Evolutionary conservation across 2,888 invertebrate species (phyloP).

Genomic region (Zaprionus bogoriensis): DNA sequence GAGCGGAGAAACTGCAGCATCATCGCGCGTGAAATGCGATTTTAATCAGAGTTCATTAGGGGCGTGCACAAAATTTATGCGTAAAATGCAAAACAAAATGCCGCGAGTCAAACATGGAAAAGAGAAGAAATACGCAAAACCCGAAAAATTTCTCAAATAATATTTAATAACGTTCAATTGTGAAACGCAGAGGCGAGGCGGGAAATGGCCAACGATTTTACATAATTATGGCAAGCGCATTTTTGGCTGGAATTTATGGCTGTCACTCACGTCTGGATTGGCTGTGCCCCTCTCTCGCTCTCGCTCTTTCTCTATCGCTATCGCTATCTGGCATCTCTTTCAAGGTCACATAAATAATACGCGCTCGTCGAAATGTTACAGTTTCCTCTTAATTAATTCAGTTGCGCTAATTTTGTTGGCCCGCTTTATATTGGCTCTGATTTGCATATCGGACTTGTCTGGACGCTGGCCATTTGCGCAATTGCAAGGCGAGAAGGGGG

Average conservation of each 20-base stretch:
- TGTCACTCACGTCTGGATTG: conserved; percentile 37
- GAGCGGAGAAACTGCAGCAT: conserved; percentile 57
- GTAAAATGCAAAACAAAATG: conserved; percentile 65
- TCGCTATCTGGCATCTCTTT: conserved; percentile 43
- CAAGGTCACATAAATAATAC: conserved; percentile 63
- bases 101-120: too few species aligned
- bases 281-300: conserved; percentile 3
- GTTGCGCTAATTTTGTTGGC: conserved; percentile 68
- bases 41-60: conserved; percentile 59
- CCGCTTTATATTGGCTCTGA: conserved; percentile 31
- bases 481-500: conserved; percentile 50
- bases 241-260: conserved; percentile 27
- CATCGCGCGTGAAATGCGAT: conserved; percentile 58
- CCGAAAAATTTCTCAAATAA: conserved; percentile 61
- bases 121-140: too few species aligned
- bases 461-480: conserved; percentile 56
- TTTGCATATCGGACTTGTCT: conserved; percentile 53
- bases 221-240: too few species aligned
- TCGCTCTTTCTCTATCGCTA: background rate
- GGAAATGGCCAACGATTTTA: conserved; percentile 44
- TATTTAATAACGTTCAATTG: conserved; percentile 63
- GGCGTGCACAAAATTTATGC: conserved; percentile 64
- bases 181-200: conserved; percentile 41
- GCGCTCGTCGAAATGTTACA: conserved; percentile 55
- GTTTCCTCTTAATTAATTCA: conserved; percentile 72